Evolutionary conservation across 2,113 vertebrate genomes (phyloP), one percentile per base, ranked within the genome.

Genomic region (Anseranas semipalmata): DNA sequence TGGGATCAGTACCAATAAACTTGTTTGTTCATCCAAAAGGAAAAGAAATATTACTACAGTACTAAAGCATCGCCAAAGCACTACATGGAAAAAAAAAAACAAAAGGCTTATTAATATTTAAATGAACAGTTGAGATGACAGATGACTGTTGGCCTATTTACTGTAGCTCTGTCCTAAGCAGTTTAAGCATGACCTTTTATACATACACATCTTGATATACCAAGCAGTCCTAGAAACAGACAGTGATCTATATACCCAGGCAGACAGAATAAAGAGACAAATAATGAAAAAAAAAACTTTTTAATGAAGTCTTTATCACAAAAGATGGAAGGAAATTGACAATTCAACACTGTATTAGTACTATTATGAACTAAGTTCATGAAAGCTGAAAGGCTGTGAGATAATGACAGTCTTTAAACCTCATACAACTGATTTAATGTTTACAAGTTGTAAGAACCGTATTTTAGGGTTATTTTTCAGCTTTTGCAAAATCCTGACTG

Each of bases 11-110:
- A 99, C 99, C 91, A 99, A 97, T 80, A 99, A 97, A 97, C 99
- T 99, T 37, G 99, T 99, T 97, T 99, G 99, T 93, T 99, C 98
- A 75, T 99, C 99, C 89, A 99, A 93, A 90, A 99, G 98, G 95
- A 99, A 99, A 62, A 99, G 98, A 95, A 99, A 99, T 94, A 99
- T 99, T 87, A 99, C 98, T 88, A 99, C 97, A 3, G 99, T 99
- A 94, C 99, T 98, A 55, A 99, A 99, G 96, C 99, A 99, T 52
- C 99, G 98, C 99, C 99, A 99, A 88, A 99, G 97, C 58, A 99
- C 99, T 99, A 87, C 76, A 59, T 8, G 89, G 86, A 56, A 81
- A 56, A 45, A 71, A 45, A 58, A 75, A 62, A 92, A 65, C 10
- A 4, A 59, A 70, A 85, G 22, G 39, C 24, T 96, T 76, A 92